These are phyloP conservation scores for Lindbergichthys nudifrons DNA, from an alignment of 2,797 vertebrate species.

Conservation along the genomic window DNA sequence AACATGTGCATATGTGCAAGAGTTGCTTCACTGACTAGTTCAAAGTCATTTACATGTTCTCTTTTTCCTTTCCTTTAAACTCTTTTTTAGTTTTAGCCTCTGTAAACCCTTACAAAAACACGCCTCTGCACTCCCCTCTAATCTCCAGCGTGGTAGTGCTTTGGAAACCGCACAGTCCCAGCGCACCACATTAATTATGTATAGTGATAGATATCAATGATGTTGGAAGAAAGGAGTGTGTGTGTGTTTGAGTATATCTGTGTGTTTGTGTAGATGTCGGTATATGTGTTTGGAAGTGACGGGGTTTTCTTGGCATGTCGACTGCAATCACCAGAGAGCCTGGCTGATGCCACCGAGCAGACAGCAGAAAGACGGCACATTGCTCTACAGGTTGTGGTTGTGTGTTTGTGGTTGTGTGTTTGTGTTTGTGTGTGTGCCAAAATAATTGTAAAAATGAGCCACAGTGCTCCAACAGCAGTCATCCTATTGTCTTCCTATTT, in stretches of 20 bases:
- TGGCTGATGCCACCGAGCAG: constrained; percentile 36
- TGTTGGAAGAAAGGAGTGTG: constrained; percentile 35
- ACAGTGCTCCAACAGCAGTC: constrained; percentile 30
- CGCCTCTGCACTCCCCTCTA: constrained; percentile 43
- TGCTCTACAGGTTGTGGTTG: constrained; percentile 43
- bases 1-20: neutral
- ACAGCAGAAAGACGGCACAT: constrained; percentile 34
- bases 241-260: neutral
- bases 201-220: constrained; percentile 68
- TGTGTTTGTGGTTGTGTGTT: constrained; percentile 35
- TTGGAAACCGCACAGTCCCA: constrained; percentile 55
- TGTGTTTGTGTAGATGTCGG: neutral
- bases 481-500: constrained; percentile 58
- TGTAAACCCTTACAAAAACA: constrained; percentile 40
- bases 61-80: neutral
- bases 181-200: constrained; percentile 69
- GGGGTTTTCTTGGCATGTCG: constrained; percentile 49
- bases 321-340: constrained; percentile 37
- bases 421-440: constrained; percentile 38
- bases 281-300: constrained; percentile 26
- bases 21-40: constrained; percentile 9
- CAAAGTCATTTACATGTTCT: neutral
- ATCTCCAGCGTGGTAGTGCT: constrained; percentile 56
- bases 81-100: constrained; percentile 35
- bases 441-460: constrained; percentile 47